phyloP scores from a whole-genome alignment of 1,140 invertebrate genomes.

The Drosophila nikananu region DNA sequence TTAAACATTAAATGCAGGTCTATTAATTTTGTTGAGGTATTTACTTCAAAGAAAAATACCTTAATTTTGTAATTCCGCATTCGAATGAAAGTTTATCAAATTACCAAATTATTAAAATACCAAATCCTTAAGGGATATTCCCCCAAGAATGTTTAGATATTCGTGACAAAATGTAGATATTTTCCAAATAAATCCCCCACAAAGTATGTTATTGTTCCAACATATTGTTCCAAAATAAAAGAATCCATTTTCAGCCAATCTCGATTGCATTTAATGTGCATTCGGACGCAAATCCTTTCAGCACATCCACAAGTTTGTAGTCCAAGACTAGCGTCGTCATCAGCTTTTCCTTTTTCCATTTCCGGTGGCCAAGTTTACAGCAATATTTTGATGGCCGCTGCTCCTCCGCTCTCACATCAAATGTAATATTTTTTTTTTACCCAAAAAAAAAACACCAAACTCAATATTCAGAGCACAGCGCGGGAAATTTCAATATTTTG shows the following conservation, averaged over 20 bases:
- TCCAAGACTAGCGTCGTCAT: conserved; percentile 19
- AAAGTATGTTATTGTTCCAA: background rate
- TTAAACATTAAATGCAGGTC: too few relatives aligned
- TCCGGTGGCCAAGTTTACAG: conserved; percentile 26
- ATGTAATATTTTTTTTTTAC: conserved; percentile 27
- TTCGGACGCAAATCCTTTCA: conserved; percentile 16
- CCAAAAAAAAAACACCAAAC: conserved; percentile 43
- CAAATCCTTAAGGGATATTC: too few relatives aligned
- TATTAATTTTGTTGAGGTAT: too few relatives aligned
- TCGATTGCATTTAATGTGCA: conserved; percentile 17
- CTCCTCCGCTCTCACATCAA: background rate
- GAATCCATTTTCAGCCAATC: conserved; percentile 4
- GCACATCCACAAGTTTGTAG: conserved; percentile 35
- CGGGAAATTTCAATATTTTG: conserved; percentile 68
- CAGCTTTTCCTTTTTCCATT: conserved; percentile 24
- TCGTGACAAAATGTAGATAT: background rate
- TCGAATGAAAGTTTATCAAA: too few relatives aligned
- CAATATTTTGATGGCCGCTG: conserved; percentile 26
- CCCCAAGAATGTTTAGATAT: too few relatives aligned
- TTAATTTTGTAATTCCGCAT: too few relatives aligned
- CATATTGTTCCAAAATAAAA: background rate
- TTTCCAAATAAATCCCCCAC: background rate
- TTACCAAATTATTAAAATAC: too few relatives aligned
- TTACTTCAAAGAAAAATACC: too few relatives aligned
- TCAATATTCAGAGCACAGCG: conserved; percentile 69